Base-by-base conservation (phyloP, 2,113 vertebrate species). In the Orientallactaga bullata region DNA sequence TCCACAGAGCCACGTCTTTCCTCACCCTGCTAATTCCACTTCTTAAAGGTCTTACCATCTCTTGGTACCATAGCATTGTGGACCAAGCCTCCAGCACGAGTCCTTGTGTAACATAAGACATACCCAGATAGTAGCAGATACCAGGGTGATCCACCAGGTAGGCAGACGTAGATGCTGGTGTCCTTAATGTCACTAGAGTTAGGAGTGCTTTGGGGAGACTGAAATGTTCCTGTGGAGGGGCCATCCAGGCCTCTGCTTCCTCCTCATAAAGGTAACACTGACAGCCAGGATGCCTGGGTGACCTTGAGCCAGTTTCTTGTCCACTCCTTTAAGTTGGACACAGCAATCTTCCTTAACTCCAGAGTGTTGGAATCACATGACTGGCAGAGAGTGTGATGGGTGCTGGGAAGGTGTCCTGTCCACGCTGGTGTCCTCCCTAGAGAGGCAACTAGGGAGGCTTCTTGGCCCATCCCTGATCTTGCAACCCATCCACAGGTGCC, bases 401-500 rank as follows among this genome's bases (percentile, higher is more conserved):
- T 21, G 10, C 77, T 80, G 3, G 18, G 37, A 24, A 16, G 55
- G 20, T 0, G 3, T 26, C 63, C 8, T 65, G n/a, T 60, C 24
- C 26, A 3, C 5, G 0, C 7, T 26, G 2, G n/a, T 5, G 0
- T 55, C 18, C 61, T 73, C 69, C 35, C 32, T 55, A 55, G 12
- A 55, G 55, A 55, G 55, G 55, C 55, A 55, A 55, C 16, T n/a
- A 28, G 79, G 35, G 11, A 16, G 66, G 55, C 32, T 91, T 60
- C n/a, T 51, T 26, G 16, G 30, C 42, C 85, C 28, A 6, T 39
- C 79, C 71, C 55, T 90, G 37, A 85, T 47, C 5, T 0, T 37
- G 73, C 16, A 9, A 9, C 72, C 69, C 79, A 13, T 81, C 80
- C 94, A 72, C 96, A 99, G 99, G 99, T 99, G 71, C 98, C 99